Conservation (phyloP, 2,113 vertebrate genomes). For the Xiphophorus couchianus region DNA sequence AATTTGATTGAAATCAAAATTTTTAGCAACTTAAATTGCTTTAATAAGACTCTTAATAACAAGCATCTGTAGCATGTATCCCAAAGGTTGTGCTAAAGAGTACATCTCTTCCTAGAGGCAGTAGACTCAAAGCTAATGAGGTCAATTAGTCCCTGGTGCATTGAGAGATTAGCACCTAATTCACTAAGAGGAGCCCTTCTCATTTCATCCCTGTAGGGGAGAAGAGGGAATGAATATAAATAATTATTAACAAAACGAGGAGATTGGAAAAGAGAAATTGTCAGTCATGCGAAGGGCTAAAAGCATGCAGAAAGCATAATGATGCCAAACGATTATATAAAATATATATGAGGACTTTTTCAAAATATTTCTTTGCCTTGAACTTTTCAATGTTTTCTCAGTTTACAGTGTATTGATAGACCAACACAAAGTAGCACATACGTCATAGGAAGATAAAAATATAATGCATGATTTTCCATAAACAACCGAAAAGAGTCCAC, state of each 20-base stretch:
- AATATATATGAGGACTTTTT: conserved; percentile 41
- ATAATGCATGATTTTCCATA: neutral
- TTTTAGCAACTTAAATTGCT: neutral
- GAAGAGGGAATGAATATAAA: conserved; percentile 17
- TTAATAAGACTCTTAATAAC: neutral
- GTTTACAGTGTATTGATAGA: neutral
- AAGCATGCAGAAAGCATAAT: conserved; percentile 47
- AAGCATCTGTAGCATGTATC: conserved; percentile 4
- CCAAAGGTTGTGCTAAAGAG: conserved; percentile 16
- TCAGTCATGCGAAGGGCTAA: conserved; percentile 17
- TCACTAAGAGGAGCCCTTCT: conserved; percentile 29
- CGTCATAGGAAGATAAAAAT: neutral
- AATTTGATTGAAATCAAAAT: neutral
- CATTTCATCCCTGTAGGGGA: conserved; percentile 23
- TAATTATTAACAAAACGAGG: conserved; percentile 23
- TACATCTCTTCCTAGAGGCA: conserved; percentile 36
- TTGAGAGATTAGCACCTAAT: conserved; percentile 56
- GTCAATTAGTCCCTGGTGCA: conserved; percentile 54
- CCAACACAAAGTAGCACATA: neutral
- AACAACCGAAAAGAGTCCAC: neutral
- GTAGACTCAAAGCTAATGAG: conserved; percentile 58
- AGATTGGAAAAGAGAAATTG: conserved; percentile 21
- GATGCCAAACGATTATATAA: conserved; percentile 40
- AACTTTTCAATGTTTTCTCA: neutral
- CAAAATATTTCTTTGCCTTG: neutral